Evolutionary conservation across 2,113 vertebrate species (phyloP).

Genomic region (Cathartes aura): DNA sequence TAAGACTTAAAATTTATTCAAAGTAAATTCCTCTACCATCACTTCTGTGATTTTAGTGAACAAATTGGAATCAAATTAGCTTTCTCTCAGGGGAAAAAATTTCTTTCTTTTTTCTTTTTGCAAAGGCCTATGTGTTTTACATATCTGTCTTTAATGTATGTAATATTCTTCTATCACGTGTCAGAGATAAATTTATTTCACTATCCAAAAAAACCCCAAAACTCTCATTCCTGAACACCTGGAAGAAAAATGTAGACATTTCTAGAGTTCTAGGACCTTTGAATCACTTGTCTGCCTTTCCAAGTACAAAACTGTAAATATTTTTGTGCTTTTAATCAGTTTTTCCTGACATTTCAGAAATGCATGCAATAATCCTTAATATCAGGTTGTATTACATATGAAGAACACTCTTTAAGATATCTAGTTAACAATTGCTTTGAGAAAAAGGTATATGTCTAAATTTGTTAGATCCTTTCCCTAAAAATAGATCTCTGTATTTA

Average conservation of each 20-base stretch:
- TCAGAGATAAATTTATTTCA: background rate
- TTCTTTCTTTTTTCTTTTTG: background rate
- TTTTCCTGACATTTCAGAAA: background rate
- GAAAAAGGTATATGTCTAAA: background rate
- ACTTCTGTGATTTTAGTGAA: background rate
- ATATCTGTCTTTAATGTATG: background rate
- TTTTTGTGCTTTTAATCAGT: background rate
- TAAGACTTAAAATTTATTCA: background rate
- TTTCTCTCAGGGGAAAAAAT: background rate
- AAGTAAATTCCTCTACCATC: background rate
- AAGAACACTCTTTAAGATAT: background rate
- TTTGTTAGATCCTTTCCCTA: background rate
- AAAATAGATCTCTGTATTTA: background rate
- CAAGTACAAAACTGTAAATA: background rate
- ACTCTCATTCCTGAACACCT: background rate
- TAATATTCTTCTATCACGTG: background rate
- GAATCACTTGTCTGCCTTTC: background rate
- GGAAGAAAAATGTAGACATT: background rate
- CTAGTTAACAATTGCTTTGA: background rate
- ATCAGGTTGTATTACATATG: background rate
- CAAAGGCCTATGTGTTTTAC: background rate
- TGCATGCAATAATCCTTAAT: background rate
- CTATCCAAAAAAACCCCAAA: background rate
- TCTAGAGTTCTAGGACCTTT: background rate
- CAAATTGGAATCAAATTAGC: background rate